Evolutionary conservation across 2,797 vertebrate species (phyloP).

Genomic region (Bradypodion pumilum): DNA sequence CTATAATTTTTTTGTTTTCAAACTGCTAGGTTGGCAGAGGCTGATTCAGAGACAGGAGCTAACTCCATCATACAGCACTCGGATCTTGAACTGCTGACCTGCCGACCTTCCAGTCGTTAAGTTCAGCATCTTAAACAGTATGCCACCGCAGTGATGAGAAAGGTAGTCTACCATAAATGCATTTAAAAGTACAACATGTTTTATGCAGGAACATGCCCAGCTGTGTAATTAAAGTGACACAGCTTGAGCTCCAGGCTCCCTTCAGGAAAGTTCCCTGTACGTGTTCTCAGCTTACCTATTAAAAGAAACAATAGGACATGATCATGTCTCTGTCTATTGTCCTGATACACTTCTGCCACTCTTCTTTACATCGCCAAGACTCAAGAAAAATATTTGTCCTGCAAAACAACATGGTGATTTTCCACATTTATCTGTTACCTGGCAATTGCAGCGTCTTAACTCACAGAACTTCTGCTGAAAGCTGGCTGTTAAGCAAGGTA

Average conservation of each 20-base stretch:
- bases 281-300: not conserved
- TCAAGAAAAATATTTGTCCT: not conserved
- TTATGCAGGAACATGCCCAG: not conserved
- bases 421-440: not conserved
- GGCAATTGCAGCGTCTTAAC: not conserved
- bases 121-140: too few species aligned
- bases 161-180: not conserved
- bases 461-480: not conserved
- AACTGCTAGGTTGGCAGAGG: too few species aligned
- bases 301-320: not conserved
- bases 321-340: not conserved
- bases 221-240: not conserved
- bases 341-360: not conserved
- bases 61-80: too few species aligned
- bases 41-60: too few species aligned
- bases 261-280: not conserved
- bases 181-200: not conserved
- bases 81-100: too few species aligned
- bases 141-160: too few species aligned
- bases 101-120: too few species aligned
- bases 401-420: not conserved
- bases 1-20: too few species aligned
- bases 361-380: not conserved
- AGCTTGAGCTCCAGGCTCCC: not conserved
- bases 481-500: not conserved